These are phyloP conservation scores for Dendrocincla fuliginosa DNA, from an alignment of 2,797 vertebrate genomes.

Conservation along the genomic window DNA sequence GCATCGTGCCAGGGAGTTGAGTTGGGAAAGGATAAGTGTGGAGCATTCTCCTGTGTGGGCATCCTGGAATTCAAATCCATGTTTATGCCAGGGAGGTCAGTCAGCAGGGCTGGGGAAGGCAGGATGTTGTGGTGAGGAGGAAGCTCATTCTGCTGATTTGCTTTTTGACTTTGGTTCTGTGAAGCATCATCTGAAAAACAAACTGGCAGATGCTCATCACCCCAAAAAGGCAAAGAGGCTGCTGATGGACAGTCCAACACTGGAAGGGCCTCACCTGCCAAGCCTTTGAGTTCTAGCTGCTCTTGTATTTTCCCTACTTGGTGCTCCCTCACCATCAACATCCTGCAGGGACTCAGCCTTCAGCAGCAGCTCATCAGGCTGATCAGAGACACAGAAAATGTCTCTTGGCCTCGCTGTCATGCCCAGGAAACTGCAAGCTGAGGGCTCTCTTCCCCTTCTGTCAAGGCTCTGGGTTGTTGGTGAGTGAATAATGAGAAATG, in stretches of 20 bases:
- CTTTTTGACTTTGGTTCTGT: neutral
- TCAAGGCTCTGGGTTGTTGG: neutral
- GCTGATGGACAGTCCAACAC: neutral
- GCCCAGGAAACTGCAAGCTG: neutral
- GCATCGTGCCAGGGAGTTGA: neutral
- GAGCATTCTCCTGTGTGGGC: neutral
- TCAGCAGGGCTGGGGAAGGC: neutral
- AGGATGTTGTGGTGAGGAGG: neutral
- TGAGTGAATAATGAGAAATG: neutral
- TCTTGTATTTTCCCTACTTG: neutral
- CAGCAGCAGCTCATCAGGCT: neutral
- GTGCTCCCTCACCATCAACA: neutral
- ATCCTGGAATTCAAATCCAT: neutral
- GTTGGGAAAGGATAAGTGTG: neutral
- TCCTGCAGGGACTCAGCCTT: neutral
- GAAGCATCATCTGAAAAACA: neutral
- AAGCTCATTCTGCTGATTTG: neutral
- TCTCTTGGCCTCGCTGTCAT: neutral
- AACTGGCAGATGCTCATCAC: neutral
- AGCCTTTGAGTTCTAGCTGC: neutral
- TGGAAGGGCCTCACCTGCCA: neutral
- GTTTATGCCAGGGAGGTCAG: neutral
- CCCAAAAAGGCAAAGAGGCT: neutral
- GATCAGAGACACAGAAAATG: neutral
- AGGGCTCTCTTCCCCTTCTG: neutral